Conservation (phyloP, 2,113 vertebrate genomes). For the Forbesichthys agassizii region DNA sequence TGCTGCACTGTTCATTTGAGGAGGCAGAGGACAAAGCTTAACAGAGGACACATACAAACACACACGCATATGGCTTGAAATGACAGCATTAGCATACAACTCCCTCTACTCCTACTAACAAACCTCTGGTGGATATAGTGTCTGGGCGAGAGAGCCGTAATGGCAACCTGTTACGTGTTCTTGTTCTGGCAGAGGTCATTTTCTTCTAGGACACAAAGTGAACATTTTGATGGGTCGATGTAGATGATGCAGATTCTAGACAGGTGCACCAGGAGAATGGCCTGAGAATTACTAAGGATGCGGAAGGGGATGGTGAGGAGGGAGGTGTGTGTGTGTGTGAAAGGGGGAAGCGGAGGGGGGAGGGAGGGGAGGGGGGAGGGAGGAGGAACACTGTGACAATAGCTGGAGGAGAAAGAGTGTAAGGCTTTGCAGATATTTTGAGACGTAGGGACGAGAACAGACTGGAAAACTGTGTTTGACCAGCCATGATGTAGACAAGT, state of each 20-base stretch:
- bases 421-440: slow-evolving; percentile 19
- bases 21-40: slow-evolving; percentile 9
- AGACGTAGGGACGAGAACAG: slow-evolving; percentile 10
- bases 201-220: slow-evolving; percentile 8
- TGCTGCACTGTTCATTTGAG: slow-evolving; percentile 57
- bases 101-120: slow-evolving; percentile 55
- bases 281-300: neutral
- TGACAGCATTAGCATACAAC: slow-evolving; percentile 65
- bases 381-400: neutral
- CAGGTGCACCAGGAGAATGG: slow-evolving; percentile 28
- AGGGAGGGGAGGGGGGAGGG: too few species aligned
- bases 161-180: slow-evolving; percentile 42
- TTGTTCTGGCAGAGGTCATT: slow-evolving; percentile 49
- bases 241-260: slow-evolving; percentile 53
- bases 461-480: neutral
- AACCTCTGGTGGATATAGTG: slow-evolving; percentile 59
- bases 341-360: slow-evolving; percentile 4
- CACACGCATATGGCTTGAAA: slow-evolving; percentile 37
- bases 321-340: neutral
- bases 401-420: neutral
- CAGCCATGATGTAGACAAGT: slow-evolving; percentile 3
- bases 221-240: slow-evolving; percentile 23
- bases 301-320: too few species aligned
- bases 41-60: slow-evolving; percentile 15
- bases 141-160: slow-evolving; percentile 33